Conservation (phyloP, 1,140 invertebrate species). For the Orius insidiosus region DNA sequence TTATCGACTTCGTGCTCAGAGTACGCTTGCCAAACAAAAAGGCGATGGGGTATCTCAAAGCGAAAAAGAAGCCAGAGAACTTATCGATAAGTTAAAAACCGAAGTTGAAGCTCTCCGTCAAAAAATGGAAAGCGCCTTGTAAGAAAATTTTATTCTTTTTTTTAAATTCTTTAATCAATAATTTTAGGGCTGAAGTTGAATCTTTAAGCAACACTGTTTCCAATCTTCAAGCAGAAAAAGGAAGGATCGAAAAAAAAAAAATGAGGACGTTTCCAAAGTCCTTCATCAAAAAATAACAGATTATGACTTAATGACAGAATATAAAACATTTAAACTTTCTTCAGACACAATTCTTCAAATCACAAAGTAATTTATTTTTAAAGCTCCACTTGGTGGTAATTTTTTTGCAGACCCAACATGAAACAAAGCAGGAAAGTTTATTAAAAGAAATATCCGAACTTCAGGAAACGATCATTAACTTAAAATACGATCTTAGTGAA, state of each 20-base stretch:
- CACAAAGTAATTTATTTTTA: constrained; percentile 18
- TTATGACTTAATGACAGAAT: constrained; percentile 16
- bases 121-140: constrained; percentile 27
- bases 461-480: too few relatives aligned
- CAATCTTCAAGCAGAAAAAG: constrained; percentile 13
- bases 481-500: too few relatives aligned
- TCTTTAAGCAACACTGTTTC: constrained; percentile 11
- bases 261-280: constrained; percentile 16
- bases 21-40: constrained; percentile 54
- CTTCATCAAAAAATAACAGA: constrained; percentile 15
- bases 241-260: constrained; percentile 14
- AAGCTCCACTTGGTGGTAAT: too few relatives aligned
- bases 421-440: too few relatives aligned
- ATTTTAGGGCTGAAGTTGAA: constrained; percentile 15
- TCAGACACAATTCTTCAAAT: constrained; percentile 18
- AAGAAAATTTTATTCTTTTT: constrained; percentile 12
- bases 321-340: constrained; percentile 17
- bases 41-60: constrained; percentile 41
- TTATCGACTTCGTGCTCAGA: constrained; percentile 59
- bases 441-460: too few relatives aligned
- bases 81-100: constrained; percentile 27
- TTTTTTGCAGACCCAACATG: constrained; percentile 3
- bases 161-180: neutral
- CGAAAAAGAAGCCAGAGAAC: constrained; percentile 28
- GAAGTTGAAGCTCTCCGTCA: constrained; percentile 32